Evolutionary conservation across 2,113 vertebrate genomes (phyloP).

Genomic region (Parotia lawesii): DNA sequence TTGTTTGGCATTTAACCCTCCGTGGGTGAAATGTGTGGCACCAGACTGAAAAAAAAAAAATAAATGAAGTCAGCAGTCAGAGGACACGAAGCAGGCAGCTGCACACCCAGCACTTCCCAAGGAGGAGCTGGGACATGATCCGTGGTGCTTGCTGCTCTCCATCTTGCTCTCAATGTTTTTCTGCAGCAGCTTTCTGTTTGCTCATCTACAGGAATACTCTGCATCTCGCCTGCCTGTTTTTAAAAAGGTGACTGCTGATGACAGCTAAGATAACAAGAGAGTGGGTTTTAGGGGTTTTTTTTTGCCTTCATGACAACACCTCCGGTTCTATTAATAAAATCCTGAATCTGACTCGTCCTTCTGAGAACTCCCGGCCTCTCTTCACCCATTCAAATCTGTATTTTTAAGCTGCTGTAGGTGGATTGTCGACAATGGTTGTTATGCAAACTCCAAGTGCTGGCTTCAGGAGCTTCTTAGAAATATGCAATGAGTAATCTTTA

Average conservation of each 20-base stretch:
- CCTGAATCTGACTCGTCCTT: constrained; percentile 69
- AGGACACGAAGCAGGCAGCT: not conserved
- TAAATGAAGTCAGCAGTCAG: not conserved
- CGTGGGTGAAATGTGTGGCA: not conserved
- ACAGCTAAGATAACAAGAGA: constrained; percentile 59
- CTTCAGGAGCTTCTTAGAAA: constrained; percentile 54
- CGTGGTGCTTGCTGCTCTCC: not conserved
- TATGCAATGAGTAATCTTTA: constrained; percentile 51
- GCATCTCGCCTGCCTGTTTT: constrained; percentile 27
- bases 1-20: constrained; percentile 12
- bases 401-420: constrained; percentile 67
- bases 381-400: constrained; percentile 59
- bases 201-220: constrained; percentile 49
- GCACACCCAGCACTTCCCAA: not conserved
- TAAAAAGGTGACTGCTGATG: constrained; percentile 47
- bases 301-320: constrained; percentile 55
- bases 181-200: constrained; percentile 44
- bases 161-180: not conserved
- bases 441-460: constrained; percentile 25
- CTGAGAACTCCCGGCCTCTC: constrained; percentile 53
- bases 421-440: constrained; percentile 43
- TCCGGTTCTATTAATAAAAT: constrained; percentile 73
- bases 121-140: not conserved
- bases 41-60: not conserved
- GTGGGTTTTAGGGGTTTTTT: not conserved